Evolutionary conservation across 2,888 invertebrate genomes (phyloP).

Genomic region (Phortica magna): DNA sequence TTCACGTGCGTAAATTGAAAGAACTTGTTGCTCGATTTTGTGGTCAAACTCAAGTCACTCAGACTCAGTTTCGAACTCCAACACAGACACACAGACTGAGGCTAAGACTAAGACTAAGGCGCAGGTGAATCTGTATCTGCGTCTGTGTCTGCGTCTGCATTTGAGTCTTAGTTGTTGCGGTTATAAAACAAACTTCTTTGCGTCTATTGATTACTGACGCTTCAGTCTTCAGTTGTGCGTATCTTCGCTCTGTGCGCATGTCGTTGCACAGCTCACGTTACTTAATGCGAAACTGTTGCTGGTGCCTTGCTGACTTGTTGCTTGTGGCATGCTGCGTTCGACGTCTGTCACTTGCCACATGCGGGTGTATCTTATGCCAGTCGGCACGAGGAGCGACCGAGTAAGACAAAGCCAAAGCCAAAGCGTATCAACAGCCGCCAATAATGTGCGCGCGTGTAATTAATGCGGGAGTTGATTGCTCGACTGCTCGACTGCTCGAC

Average conservation of each 20-base stretch:
- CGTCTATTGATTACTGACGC: not conserved
- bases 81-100: no score
- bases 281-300: not conserved
- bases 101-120: not conserved
- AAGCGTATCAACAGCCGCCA: not conserved
- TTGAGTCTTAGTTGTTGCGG: constrained; percentile 39
- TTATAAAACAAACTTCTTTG: constrained; percentile 58
- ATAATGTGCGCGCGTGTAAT: constrained; percentile 30
- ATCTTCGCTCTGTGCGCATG: not conserved
- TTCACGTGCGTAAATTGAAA: constrained; percentile 62
- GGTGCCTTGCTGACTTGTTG: not conserved
- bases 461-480: constrained; percentile 31
- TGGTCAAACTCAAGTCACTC: no score
- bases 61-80: no score
- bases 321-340: not conserved
- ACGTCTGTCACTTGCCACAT: constrained; percentile 1
- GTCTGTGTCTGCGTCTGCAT: not conserved
- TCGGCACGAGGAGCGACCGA: not conserved
- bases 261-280: not conserved
- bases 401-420: constrained; percentile 4
- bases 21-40: constrained; percentile 61
- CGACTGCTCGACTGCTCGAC: not conserved
- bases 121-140: constrained; percentile 19
- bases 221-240: not conserved
- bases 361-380: constrained; percentile 22